Evolutionary conservation across 2,113 vertebrate genomes (phyloP), one percentile per base, ranked within the genome.

Genomic region (Pachyramphus minor): DNA sequence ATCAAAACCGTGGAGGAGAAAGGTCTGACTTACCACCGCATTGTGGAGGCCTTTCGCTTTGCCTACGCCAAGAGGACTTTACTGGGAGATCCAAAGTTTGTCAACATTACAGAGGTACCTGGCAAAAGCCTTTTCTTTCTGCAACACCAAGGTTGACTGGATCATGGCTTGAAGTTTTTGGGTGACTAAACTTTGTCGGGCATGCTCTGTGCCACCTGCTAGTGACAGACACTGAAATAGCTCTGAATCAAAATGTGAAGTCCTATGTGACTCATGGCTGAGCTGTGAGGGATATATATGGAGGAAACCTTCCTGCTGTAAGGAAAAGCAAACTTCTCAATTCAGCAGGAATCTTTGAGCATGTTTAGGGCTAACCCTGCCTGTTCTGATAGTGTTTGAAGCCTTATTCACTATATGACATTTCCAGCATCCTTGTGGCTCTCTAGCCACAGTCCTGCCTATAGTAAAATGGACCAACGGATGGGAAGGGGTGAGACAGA

Each of bases 31-130:
- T 99, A 99, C 97, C 99, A 99, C 88, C 99, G 99, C 74, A 98
- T 99, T 3, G 89, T 99, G 67, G 99, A 99, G 95, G 98, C 99
- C 12, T 99, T 99, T 95, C 99, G 99, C 28, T 99, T 99, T 16
- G 99, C 99, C 39, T 99, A 99, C 0, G 99, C 99, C 80, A 99
- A 99, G 97, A 98, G 99, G 96, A 99, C 98, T 44, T 73, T 98
- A 56, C 97, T 99, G 31, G 99, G 99, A 88, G 99, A 99, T 96
- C 98, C 96, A 2, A 91, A 69, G 3, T 99, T 98, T 95, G 97
- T 99, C 56, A 93, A 98, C 96, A 95, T 99, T 52, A 97, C 98
- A 39, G 96, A 98, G 96, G 99, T 99, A 98, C 97, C 93, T 49
- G 44, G 58, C n/a, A 90, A 83, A 96, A 95, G 17, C 28, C 45